Percentiles rank a stretch among this genome's conserved stretches.
Conservation (phyloP, 2,888 invertebrate species). For the Hoplodrina ambigua region DNA sequence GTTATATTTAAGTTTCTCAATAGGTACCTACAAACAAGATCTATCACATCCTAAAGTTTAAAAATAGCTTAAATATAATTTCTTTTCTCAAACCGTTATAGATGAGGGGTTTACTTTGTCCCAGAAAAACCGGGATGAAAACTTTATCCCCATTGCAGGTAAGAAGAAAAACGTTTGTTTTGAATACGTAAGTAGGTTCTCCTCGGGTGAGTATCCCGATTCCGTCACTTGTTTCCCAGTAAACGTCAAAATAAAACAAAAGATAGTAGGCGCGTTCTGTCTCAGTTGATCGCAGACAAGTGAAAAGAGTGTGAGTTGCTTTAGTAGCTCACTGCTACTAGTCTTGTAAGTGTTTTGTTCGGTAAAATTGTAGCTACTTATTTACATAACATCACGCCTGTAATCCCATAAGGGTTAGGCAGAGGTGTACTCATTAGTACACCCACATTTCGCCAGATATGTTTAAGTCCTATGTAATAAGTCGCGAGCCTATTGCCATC, state of each 20-base stretch:
- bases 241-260: conserved; percentile 18
- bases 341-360: too few species aligned
- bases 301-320: background rate
- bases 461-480: too few species aligned
- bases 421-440: too few species aligned
- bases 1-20: too few species aligned
- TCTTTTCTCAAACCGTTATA: background rate
- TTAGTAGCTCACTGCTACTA: background rate
- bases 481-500: too few species aligned
- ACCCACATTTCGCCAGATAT: too few species aligned
- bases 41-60: background rate
- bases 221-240: conserved; percentile 20
- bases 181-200: conserved; percentile 26
- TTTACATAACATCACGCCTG: too few species aligned
- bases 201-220: conserved; percentile 10
- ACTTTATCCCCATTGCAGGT: conserved; percentile 22
- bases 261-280: background rate
- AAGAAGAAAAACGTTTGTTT: conserved; percentile 17
- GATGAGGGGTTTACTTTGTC: background rate
- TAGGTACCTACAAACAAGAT: too few species aligned
- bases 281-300: background rate
- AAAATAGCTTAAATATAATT: background rate
- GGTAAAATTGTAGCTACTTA: too few species aligned
- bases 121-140: conserved; percentile 10
- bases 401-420: too few species aligned